These are phyloP conservation scores for Corythornis leucogaster DNA, from an alignment of 2,797 vertebrate genomes.

Conservation along the genomic window DNA sequence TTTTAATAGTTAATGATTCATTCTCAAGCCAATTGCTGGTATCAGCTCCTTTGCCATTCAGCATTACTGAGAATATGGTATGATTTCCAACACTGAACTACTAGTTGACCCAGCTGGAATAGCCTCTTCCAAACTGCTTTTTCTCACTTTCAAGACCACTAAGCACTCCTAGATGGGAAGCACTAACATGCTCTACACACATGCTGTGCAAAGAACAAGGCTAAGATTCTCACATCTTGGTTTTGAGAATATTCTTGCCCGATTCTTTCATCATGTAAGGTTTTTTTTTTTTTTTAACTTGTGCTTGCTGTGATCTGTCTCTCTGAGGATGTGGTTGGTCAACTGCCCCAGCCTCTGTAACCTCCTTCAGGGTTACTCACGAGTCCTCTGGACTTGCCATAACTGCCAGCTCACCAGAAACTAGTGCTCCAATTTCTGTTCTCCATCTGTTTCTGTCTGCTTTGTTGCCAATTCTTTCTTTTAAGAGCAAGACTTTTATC, in stretches of 20 bases:
- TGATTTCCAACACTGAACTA: neutral
- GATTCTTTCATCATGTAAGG: neutral
- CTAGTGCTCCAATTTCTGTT: neutral
- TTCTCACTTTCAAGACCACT: neutral
- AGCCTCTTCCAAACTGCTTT: neutral
- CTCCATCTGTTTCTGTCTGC: neutral
- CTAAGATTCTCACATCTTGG: neutral
- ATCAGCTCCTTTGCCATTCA: neutral
- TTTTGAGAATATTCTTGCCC: neutral
- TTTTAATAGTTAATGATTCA: neutral
- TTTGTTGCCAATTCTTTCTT: neutral
- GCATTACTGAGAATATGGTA: neutral
- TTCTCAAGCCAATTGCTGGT: neutral
- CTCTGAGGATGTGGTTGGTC: neutral
- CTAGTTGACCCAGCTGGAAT: neutral
- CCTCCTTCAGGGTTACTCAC: neutral
- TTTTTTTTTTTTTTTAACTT: neutral
- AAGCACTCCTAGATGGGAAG: neutral
- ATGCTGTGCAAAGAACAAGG: neutral
- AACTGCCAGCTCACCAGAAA: neutral
- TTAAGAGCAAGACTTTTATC: neutral
- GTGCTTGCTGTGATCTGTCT: neutral
- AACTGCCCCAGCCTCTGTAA: neutral
- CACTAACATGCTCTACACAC: fast-evolving
- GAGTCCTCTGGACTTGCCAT: neutral